Base-by-base conservation (phyloP, 1,140 invertebrate genomes). In the Sycophaga agraensis region DNA sequence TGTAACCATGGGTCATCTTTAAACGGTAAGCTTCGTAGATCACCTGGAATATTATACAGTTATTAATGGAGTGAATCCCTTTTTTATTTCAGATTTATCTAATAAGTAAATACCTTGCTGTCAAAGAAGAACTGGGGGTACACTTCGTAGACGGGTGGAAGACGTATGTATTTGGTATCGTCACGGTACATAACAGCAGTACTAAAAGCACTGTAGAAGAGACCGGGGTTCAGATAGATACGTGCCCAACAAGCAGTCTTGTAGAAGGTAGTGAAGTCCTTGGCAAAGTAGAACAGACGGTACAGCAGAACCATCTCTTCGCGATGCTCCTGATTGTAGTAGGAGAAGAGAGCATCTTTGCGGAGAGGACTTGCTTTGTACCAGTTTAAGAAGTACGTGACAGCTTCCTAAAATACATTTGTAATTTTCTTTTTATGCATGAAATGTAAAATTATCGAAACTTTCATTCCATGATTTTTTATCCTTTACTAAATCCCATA, bases 61-160 rank as follows among this genome's bases (percentile, higher is more conserved):
- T n/a, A n/a, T n/a, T n/a, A n/a, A n/a, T n/a, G n/a, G n/a, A n/a
- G n/a, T n/a, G n/a, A n/a, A n/a, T n/a, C n/a, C n/a, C n/a, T n/a
- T n/a, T n/a, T n/a, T n/a, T n/a, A n/a, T n/a, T n/a, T n/a, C n/a
- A n/a, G n/a, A n/a, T n/a, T n/a, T n/a, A n/a, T n/a, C n/a, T n/a
- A n/a, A n/a, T n/a, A n/a, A n/a, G n/a, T n/a, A n/a, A n/a, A n/a
- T 60, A 60, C 51, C 40, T 85, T 76, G 5, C 71, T 56, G 72
- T 85, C 83, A 70, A 87, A 85, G 80, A 85, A 89, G 59, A 84
- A 80, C 70, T 84, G 79, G 7, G 87, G 87, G 69, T 84, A 82
- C 60, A 88, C 80, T 72, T 90, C 88, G 69, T 88, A 88, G 31
- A 86, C 81, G 16, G 87, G 84, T 8, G 88, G 88, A 0, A 89